phyloP scores from a whole-genome alignment of 2,113 vertebrate genomes.

The Podiceps cristatus region DNA sequence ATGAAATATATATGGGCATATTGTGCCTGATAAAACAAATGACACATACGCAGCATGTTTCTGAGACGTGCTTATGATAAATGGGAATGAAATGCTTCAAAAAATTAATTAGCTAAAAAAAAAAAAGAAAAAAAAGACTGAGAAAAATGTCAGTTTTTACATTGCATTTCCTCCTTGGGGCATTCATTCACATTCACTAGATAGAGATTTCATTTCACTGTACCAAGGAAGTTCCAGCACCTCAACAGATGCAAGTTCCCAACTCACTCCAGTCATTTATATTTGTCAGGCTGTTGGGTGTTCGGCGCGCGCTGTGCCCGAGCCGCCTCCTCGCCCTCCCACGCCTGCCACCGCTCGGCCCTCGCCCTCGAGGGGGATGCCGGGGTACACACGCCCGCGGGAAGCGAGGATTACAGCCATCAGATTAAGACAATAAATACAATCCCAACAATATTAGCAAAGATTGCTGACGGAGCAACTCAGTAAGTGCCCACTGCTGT shows the following conservation, averaged over 20 bases:
- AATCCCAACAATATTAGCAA: background rate
- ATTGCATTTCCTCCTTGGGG: background rate
- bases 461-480: background rate
- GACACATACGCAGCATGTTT: background rate
- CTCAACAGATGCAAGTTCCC: background rate
- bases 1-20: background rate
- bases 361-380: background rate
- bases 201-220: background rate
- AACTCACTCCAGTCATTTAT: background rate
- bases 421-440: accelerated
- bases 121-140: background rate
- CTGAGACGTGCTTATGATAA: background rate
- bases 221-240: background rate
- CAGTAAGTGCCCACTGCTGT: accelerated
- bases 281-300: background rate
- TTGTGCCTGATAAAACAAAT: background rate
- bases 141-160: background rate
- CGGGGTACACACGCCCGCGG: accelerated
- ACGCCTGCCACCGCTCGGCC: background rate
- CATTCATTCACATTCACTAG: background rate
- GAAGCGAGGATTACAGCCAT: background rate
- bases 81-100: background rate
- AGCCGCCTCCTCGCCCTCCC: background rate
- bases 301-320: accelerated
- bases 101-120: slow-evolving; percentile 7